Percentiles rank a stretch among this genome's conserved stretches.
Evolutionary conservation across 1,140 invertebrate genomes (phyloP).

Genomic region (Probaryconus sp.): DNA sequence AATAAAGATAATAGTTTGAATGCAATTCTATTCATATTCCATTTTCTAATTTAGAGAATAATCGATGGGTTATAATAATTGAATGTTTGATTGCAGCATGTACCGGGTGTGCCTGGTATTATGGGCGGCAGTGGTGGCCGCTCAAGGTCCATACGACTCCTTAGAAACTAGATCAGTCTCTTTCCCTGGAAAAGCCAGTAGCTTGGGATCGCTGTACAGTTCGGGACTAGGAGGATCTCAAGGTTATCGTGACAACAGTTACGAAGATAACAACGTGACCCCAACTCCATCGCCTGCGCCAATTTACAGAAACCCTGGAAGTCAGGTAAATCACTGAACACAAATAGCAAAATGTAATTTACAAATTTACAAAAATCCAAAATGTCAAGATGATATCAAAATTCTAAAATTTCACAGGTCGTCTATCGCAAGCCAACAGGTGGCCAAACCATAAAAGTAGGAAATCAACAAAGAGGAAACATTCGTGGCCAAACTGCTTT

Average conservation of each 20-base stretch:
- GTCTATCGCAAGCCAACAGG: constrained; percentile 65
- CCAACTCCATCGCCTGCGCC: constrained; percentile 74
- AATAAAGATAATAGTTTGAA: too few species aligned
- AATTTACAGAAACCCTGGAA: constrained; percentile 66
- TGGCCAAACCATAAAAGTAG: constrained; percentile 58
- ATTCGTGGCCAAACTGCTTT: constrained; percentile 57
- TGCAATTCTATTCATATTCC: too few species aligned
- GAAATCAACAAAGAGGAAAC: constrained; percentile 48
- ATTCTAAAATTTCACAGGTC: constrained; percentile 21
- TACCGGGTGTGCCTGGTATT: constrained; percentile 70
- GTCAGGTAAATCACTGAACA: constrained; percentile 34
- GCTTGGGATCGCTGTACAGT: constrained; percentile 70
- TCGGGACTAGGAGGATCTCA: constrained; percentile 64
- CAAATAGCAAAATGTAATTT: not conserved
- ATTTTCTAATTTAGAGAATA: too few species aligned
- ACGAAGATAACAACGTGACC: constrained; percentile 76
- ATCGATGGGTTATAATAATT: too few species aligned
- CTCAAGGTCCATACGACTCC: constrained; percentile 70
- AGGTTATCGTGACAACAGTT: constrained; percentile 75
- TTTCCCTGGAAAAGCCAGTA: constrained; percentile 69
- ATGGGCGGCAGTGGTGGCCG: constrained; percentile 65
- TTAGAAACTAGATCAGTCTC: constrained; percentile 71
- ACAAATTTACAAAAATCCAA: not conserved
- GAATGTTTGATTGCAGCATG: constrained; percentile 62
- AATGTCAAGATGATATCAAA: not conserved